Conservation (phyloP, 2,113 vertebrate genomes). For the Silurus glanis region DNA sequence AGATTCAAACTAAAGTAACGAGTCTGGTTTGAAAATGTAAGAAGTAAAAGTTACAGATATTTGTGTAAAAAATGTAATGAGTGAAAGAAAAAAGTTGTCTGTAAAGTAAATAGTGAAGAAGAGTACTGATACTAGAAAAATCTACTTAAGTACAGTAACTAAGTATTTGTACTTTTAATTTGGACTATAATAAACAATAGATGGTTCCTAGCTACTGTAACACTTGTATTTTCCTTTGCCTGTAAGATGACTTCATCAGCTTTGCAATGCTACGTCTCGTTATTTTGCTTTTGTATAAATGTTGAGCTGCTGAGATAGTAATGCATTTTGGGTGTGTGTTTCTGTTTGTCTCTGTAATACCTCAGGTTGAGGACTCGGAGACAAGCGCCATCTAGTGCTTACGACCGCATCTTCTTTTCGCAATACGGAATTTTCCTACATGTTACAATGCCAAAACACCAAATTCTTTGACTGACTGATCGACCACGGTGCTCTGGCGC, state of each 20-base stretch:
- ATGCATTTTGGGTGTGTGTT: not conserved
- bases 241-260: not conserved
- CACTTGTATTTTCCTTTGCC: not conserved
- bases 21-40: too few relatives aligned
- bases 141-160: too few relatives aligned
- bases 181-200: too few relatives aligned
- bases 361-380: conserved; percentile 3
- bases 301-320: not conserved
- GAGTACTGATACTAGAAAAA: too few relatives aligned
- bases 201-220: not conserved
- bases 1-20: too few relatives aligned
- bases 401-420: not conserved
- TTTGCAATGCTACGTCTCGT: not conserved
- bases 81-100: too few relatives aligned
- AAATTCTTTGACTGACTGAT: not conserved
- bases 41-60: too few relatives aligned
- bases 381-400: conserved; percentile 40
- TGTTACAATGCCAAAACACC: not conserved
- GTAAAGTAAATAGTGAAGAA: too few relatives aligned
- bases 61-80: too few relatives aligned
- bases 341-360: not conserved
- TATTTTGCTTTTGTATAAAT: not conserved
- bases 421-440: not conserved
- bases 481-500: not conserved
- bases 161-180: too few relatives aligned